Evolutionary conservation across 2,797 vertebrate genomes (phyloP), one percentile per base, ranked within the genome.

Genomic region (Crocidura indochinensis): DNA sequence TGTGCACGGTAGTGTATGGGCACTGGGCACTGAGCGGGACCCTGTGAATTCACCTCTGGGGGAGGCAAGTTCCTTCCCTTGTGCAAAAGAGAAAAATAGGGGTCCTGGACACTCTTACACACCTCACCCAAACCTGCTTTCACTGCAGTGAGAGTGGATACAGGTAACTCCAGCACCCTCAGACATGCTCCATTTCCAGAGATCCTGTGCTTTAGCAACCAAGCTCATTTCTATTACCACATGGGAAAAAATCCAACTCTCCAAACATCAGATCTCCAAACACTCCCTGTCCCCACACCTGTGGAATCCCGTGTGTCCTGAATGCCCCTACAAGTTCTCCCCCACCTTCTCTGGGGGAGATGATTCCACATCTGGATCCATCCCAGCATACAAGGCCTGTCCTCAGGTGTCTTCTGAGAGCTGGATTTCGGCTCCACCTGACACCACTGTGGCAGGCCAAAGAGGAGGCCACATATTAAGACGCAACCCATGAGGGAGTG

Each of bases 401-500:
- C 80, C 46, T 4, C 0, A 8, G 49, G 68, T 78, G 53, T 1
- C 71, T 47, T 69, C 19, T 29, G 6, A 49, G 38, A 4, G 27
- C 47, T 27, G 46, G 26, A 24, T 26, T 27, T 64, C 64, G 27
- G 64, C 56, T 65, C 7, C 64, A 65, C 10, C 64, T 27, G 26
- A 65, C 19, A 6, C 26, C 64, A 27, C 24, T 10, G n/a, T 22
- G 49, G 11, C 56, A 24, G 65, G 79, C 69, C 71, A 49, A 92
- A 20, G 15, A 60, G 38, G 11, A 85, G 60, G 49, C 10, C 27
- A 46, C 67, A 53, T 22, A 82, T 91, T 68, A 76, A 69, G 73
- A 38, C 96, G 93, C 94, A 84, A 84, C 95, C 62, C 87, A 69
- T 47, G 77, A 20, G 62, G 82, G 74, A 76, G 78, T 3, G 17